These are phyloP conservation scores for Albula glossodonta DNA, from an alignment of 2,113 vertebrate species.

Conservation along the genomic window DNA sequence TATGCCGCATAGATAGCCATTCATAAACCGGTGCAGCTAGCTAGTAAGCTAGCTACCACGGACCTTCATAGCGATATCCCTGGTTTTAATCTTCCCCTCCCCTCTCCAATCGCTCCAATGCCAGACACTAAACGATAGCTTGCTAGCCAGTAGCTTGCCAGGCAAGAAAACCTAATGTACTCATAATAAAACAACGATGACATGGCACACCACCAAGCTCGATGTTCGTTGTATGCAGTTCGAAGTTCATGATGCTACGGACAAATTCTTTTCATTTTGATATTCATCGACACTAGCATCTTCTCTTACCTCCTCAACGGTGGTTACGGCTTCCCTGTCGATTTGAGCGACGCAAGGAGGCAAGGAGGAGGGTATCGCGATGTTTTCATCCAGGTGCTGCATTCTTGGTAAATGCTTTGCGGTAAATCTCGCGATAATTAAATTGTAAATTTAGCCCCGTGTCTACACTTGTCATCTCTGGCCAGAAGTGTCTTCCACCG, in stretches of 20 bases:
- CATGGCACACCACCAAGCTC: not conserved
- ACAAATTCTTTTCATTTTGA: not conserved
- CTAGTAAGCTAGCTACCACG: not conserved
- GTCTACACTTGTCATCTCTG: not conserved
- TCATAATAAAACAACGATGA: not conserved
- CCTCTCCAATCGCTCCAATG: not conserved
- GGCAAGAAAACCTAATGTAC: not conserved
- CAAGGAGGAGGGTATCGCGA: constrained; percentile 9
- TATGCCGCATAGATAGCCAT: not conserved
- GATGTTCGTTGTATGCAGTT: not conserved
- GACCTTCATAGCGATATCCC: not conserved
- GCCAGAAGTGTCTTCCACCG: not conserved
- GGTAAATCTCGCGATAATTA: constrained; percentile 22
- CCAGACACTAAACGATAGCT: not conserved
- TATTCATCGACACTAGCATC: constrained; percentile 42
- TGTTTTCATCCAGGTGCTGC: constrained; percentile 11
- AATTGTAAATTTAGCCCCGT: not conserved
- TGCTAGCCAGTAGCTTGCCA: not conserved
- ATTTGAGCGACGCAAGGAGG: constrained; percentile 49
- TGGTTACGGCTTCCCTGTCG: constrained; percentile 52
- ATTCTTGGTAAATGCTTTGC: not conserved
- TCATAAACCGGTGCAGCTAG: not conserved
- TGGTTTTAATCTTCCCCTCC: not conserved
- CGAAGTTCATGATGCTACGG: not conserved
- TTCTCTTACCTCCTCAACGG: constrained; percentile 66